Percentiles rank a stretch among this genome's conserved stretches.
phyloP scores from a whole-genome alignment of 2,888 invertebrate species.

The Chrysodeixis includens region DNA sequence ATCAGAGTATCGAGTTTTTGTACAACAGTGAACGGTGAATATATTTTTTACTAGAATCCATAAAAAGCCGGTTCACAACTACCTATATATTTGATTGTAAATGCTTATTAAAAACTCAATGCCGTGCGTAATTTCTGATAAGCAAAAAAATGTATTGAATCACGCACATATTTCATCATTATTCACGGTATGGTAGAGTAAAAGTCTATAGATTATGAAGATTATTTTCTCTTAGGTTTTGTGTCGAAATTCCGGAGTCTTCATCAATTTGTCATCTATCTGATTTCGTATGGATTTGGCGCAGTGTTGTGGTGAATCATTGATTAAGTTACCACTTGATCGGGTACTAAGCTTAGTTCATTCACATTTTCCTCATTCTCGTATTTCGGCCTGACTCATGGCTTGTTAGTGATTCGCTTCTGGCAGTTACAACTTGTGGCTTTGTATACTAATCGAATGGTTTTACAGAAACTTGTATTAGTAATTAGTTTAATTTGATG shows the following conservation, averaged over 20 bases:
- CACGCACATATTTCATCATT: slow-evolving; percentile 38
- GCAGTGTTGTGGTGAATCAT: background rate
- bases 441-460: background rate
- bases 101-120: slow-evolving; percentile 35
- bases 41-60: slow-evolving; percentile 6
- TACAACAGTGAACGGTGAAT: slow-evolving; percentile 27
- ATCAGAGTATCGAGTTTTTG: slow-evolving; percentile 26
- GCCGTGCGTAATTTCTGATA: slow-evolving; percentile 45
- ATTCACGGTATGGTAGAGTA: slow-evolving; percentile 16
- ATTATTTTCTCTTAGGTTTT: background rate
- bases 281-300: slow-evolving; percentile 1
- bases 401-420: background rate
- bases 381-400: background rate
- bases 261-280: slow-evolving; percentile 3
- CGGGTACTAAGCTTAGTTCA: background rate
- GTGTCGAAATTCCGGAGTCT: background rate
- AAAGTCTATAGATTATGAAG: background rate
- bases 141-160: slow-evolving; percentile 36
- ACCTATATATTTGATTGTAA: slow-evolving; percentile 12
- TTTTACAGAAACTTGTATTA: background rate
- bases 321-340: slow-evolving; percentile 1
- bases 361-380: slow-evolving; percentile 3
- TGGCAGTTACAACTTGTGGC: background rate
- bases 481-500: background rate
- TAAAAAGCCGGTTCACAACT: slow-evolving; percentile 7